Evolutionary conservation across 2,888 invertebrate species (phyloP).

Genomic region (Apantesis nais): DNA sequence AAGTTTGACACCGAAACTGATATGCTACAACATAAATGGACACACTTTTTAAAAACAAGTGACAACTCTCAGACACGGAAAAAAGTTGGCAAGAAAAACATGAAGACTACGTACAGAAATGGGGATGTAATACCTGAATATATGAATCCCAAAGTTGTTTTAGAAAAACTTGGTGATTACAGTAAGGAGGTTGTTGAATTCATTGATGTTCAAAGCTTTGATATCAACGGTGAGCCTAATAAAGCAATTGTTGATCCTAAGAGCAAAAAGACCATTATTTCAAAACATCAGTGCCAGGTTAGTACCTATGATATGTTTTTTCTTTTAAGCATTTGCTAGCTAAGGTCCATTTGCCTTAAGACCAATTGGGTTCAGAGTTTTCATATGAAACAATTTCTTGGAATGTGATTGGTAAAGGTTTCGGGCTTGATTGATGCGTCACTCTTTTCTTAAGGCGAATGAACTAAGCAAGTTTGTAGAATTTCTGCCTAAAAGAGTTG

Average conservation of each 20-base stretch:
- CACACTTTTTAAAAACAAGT: constrained; percentile 66
- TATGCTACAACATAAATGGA: constrained; percentile 77
- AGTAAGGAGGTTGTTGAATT: constrained; percentile 19
- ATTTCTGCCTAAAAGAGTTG: too few relatives aligned
- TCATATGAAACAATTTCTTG: too few relatives aligned
- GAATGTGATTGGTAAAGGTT: too few relatives aligned
- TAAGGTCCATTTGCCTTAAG: too few relatives aligned
- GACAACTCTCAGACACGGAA: constrained; percentile 58
- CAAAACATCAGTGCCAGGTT: constrained; percentile 69
- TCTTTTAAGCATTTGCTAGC: not conserved
- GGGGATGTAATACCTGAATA: constrained; percentile 60
- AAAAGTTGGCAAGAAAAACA: constrained; percentile 13
- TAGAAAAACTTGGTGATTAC: constrained; percentile 55
- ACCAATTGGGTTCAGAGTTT: too few relatives aligned
- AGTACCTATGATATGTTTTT: constrained; percentile 33
- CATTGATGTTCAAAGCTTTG: constrained; percentile 39
- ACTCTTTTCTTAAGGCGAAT: too few relatives aligned
- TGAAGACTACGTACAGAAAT: constrained; percentile 54
- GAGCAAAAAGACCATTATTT: constrained; percentile 68
- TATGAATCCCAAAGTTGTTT: constrained; percentile 60
- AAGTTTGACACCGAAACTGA: constrained; percentile 69
- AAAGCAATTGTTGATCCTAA: constrained; percentile 59
- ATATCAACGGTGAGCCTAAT: constrained; percentile 43
- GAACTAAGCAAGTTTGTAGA: too few relatives aligned
- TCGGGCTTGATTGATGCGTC: too few relatives aligned